Evolutionary conservation across 1,140 invertebrate species (phyloP), one percentile per base, ranked within the genome.

Genomic region (Drosophila athabasca): DNA sequence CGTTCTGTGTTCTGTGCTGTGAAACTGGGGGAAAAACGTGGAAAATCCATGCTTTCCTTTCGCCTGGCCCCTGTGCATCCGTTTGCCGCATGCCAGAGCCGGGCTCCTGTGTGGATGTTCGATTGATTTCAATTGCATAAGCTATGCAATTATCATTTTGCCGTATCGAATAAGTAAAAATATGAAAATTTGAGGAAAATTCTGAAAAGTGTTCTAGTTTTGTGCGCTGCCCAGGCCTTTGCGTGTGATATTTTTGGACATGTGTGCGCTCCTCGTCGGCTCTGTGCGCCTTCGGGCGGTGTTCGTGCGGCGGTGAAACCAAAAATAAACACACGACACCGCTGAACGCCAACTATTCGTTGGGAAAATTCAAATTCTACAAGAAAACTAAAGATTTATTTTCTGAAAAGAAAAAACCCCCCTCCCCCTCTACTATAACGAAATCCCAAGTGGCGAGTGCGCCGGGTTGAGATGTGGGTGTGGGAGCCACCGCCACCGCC

Each of bases 211-310:
- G 83, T 69, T 81, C 83, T 88, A 88, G 83, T 83, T 88, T 87
- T 73, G 58, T 67, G 66, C 70, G 75, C 83, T 88, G 83, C 83
- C 83, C 83, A 88, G 83, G 83, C 67, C 83, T 84, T 87, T 83
- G 79, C 83, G 79, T 83, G 84, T 88, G 83, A 83, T 88, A 88
- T 88, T 88, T 88, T 88, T 88, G 83, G 83, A 88, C 60, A 88
- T 88, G 82, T 87, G 78, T 87, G 78, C 74, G 83, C 82, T 88
- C 83, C 70, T 74, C 44, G 53, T 51, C 49, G 49, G 50, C 22
- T 71, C 51, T 41, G 35, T 39, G 62, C 51, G 52, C 45, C 62
- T 76, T 84, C 81, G 81, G 81, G 62, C 48, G 50, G 55, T 44
- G 68, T 73, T 88, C 83, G 83, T 52, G 46, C 58, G 48, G 43